Conservation (phyloP, 2,888 invertebrate species). For the Microctonus brassicae region DNA sequence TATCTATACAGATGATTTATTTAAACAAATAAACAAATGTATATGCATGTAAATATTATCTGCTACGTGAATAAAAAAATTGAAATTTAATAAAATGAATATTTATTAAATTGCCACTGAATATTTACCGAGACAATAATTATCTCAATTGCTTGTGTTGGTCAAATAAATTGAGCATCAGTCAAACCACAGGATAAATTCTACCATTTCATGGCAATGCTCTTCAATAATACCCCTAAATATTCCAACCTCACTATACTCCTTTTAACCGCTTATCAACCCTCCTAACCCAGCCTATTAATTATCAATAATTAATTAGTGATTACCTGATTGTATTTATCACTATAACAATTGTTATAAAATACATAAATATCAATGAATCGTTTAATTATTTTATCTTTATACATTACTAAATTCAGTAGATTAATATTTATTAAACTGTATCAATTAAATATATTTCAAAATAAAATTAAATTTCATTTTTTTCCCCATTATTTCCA, state of each 20-base stretch:
- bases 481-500: not conserved
- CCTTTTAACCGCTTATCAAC: not conserved
- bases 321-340: not conserved
- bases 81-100: no score
- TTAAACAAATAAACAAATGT: no score
- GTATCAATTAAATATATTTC: no score
- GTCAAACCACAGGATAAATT: constrained; percentile 65
- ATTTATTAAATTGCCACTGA: constrained; percentile 36
- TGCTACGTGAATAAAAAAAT: no score
- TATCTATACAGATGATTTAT: no score
- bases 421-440: no score
- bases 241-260: not conserved
- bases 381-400: not conserved
- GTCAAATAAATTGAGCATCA: constrained; percentile 57
- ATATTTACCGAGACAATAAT: constrained; percentile 67
- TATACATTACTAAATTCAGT: no score
- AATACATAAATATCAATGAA: not conserved
- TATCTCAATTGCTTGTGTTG: constrained; percentile 63
- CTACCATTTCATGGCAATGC: constrained; percentile 49
- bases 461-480: no score
- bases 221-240: not conserved
- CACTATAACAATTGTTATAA: not conserved
- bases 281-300: not conserved
- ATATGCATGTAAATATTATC: no score
- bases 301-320: constrained; percentile 4